Base-by-base conservation (phyloP, 2,888 invertebrate species). In the Drosophila monieri region DNA sequence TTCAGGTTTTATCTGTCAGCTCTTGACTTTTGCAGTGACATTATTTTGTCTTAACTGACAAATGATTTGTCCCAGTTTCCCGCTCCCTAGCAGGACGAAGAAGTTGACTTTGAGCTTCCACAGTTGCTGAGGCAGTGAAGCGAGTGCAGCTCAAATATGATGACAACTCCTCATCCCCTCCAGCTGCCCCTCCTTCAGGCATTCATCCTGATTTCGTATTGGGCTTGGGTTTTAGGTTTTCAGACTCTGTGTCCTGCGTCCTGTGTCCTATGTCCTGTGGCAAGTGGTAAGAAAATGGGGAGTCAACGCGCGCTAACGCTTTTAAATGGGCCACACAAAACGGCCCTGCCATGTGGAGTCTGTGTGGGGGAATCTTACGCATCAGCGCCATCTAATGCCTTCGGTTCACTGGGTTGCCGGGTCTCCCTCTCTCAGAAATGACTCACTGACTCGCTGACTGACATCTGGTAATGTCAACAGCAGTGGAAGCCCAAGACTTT, bases 41-140 rank as follows among this genome's bases (percentile, higher is more conserved):
- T 70, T 65, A 87, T 87, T 86, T 85, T 85, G 87, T 78, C 78
- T 85, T 77, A 85, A 67, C 85, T 83, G 87, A 83, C 81, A 83
- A 85, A 83, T 87, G 87, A 74, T 77, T 75, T 75, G 66, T 65
- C 53, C 66, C 43, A 43, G 27, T 27, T 27, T 27, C 2, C 5
- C 43, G n/a, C n/a, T n/a, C n/a, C n/a, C n/a, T n/a, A n/a, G 85
- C 76, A 68, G 70, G n/a, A 18, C 18, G 18, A 35, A 54, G 59
- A 43, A 53, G 43, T 18, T 46, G 66, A 49, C 35, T 35, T 12
- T 3, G 46, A 47, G 35, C 10, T 35, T 41, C 25, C 37, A 3
- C 21, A 37, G 56, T 25, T 59, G 12, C 27, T 15, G 59, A 83
- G 66, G 59, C 80, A 80, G 35, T 80, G 73, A 73, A 73, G 86